These are phyloP conservation scores for Leptopterna dolabrata DNA, from an alignment of 2,888 invertebrate genomes.

Conservation along the genomic window DNA sequence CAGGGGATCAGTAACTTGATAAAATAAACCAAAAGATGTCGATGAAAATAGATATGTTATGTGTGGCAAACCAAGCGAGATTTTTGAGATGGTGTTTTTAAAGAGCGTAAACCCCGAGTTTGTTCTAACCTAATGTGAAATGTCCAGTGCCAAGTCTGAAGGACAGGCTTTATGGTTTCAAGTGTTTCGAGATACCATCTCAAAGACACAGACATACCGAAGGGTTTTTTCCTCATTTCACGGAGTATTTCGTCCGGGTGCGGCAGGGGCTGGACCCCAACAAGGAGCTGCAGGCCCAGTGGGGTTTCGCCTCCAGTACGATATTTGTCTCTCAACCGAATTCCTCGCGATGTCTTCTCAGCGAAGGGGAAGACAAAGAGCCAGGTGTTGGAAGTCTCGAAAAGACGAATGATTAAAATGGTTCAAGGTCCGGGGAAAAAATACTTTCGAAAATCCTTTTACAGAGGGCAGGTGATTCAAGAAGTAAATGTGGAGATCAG, in stretches of 20 bases:
- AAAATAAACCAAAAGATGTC: too few species aligned
- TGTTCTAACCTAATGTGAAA: too few species aligned
- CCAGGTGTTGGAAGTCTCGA: neutral
- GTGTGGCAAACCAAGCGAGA: too few species aligned
- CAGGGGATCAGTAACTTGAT: too few species aligned
- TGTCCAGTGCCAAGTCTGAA: too few species aligned
- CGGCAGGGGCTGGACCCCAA: neutral
- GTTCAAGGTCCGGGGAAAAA: neutral
- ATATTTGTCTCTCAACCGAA: neutral
- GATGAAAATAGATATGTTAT: too few species aligned
- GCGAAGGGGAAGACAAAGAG: neutral
- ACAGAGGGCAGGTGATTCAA: neutral
- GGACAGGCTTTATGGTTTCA: neutral
- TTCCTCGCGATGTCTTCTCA: neutral
- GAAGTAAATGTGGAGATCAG: neutral
- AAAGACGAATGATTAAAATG: slow-evolving; percentile 29
- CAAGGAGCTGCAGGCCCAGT: neutral
- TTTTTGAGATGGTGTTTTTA: too few species aligned
- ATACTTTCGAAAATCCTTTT: neutral
- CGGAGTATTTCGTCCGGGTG: neutral
- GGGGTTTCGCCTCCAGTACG: neutral
- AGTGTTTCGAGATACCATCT: neutral
- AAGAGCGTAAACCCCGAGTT: too few species aligned
- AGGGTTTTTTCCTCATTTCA: neutral
- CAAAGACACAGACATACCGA: neutral